phyloP scores from a whole-genome alignment of 2,888 invertebrate species.

The Tachina fera region DNA sequence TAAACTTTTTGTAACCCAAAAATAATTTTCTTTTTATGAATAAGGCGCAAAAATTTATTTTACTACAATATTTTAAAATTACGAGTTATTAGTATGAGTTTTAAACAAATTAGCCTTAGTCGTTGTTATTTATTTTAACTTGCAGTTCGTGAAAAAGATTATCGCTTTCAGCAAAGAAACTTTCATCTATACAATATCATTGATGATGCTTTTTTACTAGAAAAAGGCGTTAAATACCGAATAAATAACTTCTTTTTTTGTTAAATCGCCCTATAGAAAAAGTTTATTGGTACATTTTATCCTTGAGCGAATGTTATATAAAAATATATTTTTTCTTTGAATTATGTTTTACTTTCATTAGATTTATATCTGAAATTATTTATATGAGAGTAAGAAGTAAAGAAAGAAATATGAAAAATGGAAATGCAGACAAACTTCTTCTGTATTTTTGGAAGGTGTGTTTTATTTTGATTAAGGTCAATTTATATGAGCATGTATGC shows the following conservation, averaged over 20 bases:
- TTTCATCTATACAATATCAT: too few relatives aligned
- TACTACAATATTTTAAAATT: too few relatives aligned
- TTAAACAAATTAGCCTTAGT: too few relatives aligned
- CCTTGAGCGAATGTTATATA: conserved; percentile 25
- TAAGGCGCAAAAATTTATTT: too few relatives aligned
- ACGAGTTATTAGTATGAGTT: too few relatives aligned
- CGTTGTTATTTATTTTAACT: too few relatives aligned
- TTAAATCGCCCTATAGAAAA: not conserved
- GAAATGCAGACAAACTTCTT: not conserved
- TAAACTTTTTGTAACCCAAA: too few relatives aligned
- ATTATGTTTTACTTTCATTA: conserved; percentile 54
- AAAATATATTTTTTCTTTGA: conserved; percentile 8
- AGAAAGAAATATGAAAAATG: not conserved
- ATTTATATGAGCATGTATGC: not conserved
- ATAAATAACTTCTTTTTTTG: conserved; percentile 6
- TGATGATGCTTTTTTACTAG: too few relatives aligned
- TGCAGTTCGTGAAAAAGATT: too few relatives aligned
- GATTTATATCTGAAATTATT: conserved; percentile 67
- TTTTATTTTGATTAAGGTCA: conserved; percentile 52
- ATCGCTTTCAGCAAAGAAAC: too few relatives aligned
- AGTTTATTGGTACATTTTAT: conserved; percentile 14
- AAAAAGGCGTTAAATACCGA: not conserved
- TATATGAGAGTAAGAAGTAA: conserved; percentile 35
- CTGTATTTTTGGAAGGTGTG: conserved; percentile 56
- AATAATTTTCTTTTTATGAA: too few relatives aligned